phyloP scores from a whole-genome alignment of 2,113 vertebrate species.

The Puma concolor region DNA sequence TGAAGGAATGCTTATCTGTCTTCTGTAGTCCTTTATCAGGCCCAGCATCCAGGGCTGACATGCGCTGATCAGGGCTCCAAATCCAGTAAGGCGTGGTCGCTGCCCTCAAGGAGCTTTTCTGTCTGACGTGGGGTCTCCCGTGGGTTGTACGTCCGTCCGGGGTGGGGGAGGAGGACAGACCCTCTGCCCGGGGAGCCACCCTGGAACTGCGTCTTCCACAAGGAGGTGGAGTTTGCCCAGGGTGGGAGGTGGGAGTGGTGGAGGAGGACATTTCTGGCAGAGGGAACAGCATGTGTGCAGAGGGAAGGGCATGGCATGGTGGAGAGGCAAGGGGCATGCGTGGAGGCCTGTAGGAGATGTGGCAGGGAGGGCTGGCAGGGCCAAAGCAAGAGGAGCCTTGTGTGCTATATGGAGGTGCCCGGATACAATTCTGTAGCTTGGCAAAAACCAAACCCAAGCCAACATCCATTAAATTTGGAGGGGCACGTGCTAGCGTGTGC shows the following conservation, averaged over 20 bases:
- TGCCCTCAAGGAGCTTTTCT: neutral
- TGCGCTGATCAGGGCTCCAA: neutral
- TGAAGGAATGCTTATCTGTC: constrained; percentile 66
- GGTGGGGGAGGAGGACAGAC: neutral
- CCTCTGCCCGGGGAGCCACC: neutral
- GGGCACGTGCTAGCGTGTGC: neutral
- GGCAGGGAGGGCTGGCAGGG: neutral
- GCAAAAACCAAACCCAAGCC: neutral
- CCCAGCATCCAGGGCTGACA: neutral
- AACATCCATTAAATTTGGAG: neutral
- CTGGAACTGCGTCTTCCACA: neutral
- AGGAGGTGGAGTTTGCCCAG: neutral
- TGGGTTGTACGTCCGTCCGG: neutral
- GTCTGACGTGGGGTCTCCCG: neutral
- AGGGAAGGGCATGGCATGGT: neutral
- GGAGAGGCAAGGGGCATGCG: neutral
- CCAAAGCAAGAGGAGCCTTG: neutral
- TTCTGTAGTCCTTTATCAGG: neutral
- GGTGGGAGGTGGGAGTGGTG: neutral
- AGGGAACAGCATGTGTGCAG: neutral
- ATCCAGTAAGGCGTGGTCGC: rapidly evolving
- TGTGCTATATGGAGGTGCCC: neutral
- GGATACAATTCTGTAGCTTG: neutral
- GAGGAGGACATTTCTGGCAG: neutral
- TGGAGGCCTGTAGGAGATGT: neutral